Base-by-base conservation (phyloP, 2,888 invertebrate species). In the Lymantria monacha region DNA sequence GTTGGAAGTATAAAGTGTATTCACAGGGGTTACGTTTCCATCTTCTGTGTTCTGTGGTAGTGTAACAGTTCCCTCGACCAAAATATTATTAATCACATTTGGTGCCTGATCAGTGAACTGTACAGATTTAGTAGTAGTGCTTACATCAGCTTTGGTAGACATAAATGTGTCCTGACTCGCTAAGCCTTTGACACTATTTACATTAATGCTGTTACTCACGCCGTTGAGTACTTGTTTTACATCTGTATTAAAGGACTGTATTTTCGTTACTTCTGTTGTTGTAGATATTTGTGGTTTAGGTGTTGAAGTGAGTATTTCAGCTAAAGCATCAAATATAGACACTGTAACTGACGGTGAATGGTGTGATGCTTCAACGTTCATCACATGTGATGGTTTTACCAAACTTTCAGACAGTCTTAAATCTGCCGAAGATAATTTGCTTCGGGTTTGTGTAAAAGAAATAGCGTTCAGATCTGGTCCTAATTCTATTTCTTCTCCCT, bases 281-380 rank as follows among this genome's bases (percentile, higher is more conserved):
- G 87, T 70, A 57, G 90, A 83, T 61, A 88, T 75, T 75, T 83
- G 82, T 68, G 85, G 76, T 85, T 80, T 87, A 61, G 90, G 88
- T 79, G 92, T 91, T 46, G 91, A 91, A 63, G 91, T 92, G 65
- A 93, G 87, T 72, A 93, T 92, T 62, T 93, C 92, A 76, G 93
- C 92, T 78, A 93, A 74, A 76, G 92, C 93, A 82, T 92, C 92
- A 68, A 92, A 93, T 66, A 93, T 93, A 56, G 93, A 93, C 69
- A 93, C 87, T 63, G 93, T 93, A 68, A 92, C 92, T 69, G 92
- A 92, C 60, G 91, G 90, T 69, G 92, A 92, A 73, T 92, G 91
- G 61, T 92, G 83, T 70, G 92, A 89, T 55, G 92, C 92, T 77
- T 93, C 92, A 74, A 92, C 92, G 71, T 89, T 92, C 81, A 92